Base-by-base conservation (phyloP, 1,140 invertebrate species). In the Papilio helenus region DNA sequence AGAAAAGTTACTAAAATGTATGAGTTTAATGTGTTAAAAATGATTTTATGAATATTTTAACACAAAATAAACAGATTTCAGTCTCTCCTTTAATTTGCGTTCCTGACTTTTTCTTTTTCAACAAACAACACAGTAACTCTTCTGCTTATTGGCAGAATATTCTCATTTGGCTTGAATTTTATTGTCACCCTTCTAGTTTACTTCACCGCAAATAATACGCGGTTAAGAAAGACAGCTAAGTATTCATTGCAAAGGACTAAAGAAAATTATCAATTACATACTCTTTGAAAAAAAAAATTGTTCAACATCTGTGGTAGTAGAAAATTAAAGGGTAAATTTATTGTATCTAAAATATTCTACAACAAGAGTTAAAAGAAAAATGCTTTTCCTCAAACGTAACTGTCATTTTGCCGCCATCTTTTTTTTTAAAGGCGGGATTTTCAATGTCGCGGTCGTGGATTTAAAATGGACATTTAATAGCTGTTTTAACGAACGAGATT, bases 381-480 rank as follows among this genome's bases (percentile, higher is more conserved):
- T 68, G 23, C 61, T 68, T 29, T 29, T 3, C 23, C 61, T 18
- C 1, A 68, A 68, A 34, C 26, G 61, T 68, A 68, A 68, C 26
- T 68, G 61, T 68, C 26, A 68, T 68, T 68, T 20, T 68, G 61
- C 26, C 61, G 61, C 61, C 61, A 68, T 68, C 61, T 68, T 68
- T 68, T 68, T 68, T 61, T 68, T 29, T 68, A 18, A 29, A 29
- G 61, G 14, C 23, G 12, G 61, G 61, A 68, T 68, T 68, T 68
- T 68, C 61, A 68, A 68, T 68, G 61, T 68, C 61, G 61, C 61
- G 61, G 61, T 34, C 61, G 61, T 68, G 61, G 61, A 68, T 29
- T 68, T 68, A 34, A 68, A 29, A 68, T 29, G 61, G 61, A 68
- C 61, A 68, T 68, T 68, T 68, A 68, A 68, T 68, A 68, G 26